phyloP scores from a whole-genome alignment of 2,888 invertebrate species.

The Drosophila kanekoi region DNA sequence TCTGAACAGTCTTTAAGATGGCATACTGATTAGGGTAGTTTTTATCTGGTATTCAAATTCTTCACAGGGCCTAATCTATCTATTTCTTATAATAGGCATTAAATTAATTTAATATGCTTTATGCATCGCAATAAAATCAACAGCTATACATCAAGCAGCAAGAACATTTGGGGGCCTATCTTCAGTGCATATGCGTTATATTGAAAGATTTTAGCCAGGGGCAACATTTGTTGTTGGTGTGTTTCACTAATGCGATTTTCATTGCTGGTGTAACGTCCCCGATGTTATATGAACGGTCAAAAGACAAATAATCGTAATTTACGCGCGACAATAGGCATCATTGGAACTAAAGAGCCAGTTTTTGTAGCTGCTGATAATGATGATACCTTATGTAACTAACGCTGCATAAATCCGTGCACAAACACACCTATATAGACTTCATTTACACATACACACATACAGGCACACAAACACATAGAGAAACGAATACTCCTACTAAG shows the following conservation, averaged over 20 bases:
- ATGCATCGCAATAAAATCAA: too few relatives aligned
- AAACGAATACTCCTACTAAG: conserved; percentile 19
- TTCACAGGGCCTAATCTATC: too few relatives aligned
- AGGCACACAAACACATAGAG: conserved; percentile 3
- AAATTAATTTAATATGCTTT: too few relatives aligned
- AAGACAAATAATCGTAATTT: conserved; percentile 41
- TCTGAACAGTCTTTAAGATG: not conserved
- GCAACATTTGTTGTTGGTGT: conserved; percentile 11
- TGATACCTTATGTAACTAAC: conserved; percentile 78
- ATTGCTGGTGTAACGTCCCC: conserved; percentile 34
- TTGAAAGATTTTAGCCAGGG: conserved; percentile 27
- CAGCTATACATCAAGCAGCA: too few relatives aligned
- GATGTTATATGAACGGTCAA: conserved; percentile 12
- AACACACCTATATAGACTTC: conserved; percentile 23
- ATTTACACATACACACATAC: conserved; percentile 1
- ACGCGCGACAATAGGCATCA: conserved; percentile 49
- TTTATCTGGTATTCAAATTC: too few relatives aligned
- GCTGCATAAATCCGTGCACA: conserved; percentile 77
- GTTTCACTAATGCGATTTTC: conserved; percentile 48
- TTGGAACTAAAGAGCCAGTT: conserved; percentile 48
- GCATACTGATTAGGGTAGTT: not conserved
- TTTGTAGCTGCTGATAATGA: conserved; percentile 57
- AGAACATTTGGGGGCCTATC: too few relatives aligned
- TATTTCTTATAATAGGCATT: too few relatives aligned
- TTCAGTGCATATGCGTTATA: conserved; percentile 27